A percentile compares a stretch with the other conserved stretches of the same genome.
phyloP scores from a whole-genome alignment of 2,888 invertebrate species.

The Epirrhoe tristata region DNA sequence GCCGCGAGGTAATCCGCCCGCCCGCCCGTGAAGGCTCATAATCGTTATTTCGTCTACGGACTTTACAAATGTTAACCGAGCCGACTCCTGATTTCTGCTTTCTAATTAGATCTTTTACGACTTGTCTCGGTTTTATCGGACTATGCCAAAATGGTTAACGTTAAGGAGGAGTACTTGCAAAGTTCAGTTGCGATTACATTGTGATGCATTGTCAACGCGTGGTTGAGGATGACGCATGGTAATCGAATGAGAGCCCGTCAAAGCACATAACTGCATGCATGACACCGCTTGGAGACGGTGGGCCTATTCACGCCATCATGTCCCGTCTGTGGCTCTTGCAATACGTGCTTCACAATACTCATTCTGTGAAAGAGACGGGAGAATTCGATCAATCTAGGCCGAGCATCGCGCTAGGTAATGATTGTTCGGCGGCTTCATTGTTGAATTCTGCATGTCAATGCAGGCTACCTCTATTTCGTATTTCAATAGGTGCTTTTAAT shows the following conservation, averaged over 20 bases:
- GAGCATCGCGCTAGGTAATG: constrained; percentile 50
- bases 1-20: constrained; percentile 71
- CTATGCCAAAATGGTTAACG: constrained; percentile 18
- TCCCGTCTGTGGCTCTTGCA: constrained; percentile 52
- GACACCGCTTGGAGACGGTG: constrained; percentile 56
- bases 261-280: constrained; percentile 57
- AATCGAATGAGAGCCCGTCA: constrained; percentile 58
- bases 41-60: constrained; percentile 84
- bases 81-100: constrained; percentile 55
- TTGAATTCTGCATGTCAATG: constrained; percentile 47
- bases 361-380: constrained; percentile 54
- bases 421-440: constrained; percentile 52
- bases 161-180: constrained; percentile 16
- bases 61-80: constrained; percentile 76
- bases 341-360: constrained; percentile 72
- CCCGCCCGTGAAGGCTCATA: constrained; percentile 69
- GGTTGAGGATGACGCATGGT: constrained; percentile 52
- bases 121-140: constrained; percentile 39
- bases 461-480: constrained; percentile 40
- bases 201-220: constrained; percentile 33
- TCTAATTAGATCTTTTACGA: constrained; percentile 51
- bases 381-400: constrained; percentile 71
- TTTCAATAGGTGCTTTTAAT: constrained; percentile 26
- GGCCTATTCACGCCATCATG: constrained; percentile 70
- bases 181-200: constrained; percentile 27